These are phyloP conservation scores for Agriopis aurantiaria DNA, from an alignment of 2,888 invertebrate species.

Conservation along the genomic window DNA sequence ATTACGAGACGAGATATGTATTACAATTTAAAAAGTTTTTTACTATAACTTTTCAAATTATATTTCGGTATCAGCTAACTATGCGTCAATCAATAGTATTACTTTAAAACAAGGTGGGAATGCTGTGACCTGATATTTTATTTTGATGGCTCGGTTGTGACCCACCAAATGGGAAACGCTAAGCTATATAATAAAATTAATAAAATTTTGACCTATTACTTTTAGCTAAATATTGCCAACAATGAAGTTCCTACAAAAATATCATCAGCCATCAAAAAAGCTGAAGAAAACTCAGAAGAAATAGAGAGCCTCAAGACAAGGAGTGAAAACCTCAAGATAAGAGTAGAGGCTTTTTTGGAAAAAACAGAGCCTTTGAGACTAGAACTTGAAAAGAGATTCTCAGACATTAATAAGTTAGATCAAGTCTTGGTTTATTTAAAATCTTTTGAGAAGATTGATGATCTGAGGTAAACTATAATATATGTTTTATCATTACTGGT, in stretches of 20 bases:
- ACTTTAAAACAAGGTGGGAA: no score
- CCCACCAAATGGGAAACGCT: background rate
- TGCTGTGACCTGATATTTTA: no score
- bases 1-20: no score
- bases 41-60: no score
- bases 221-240: slow-evolving; percentile 88
- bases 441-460: slow-evolving; percentile 90
- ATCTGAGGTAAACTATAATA: slow-evolving; percentile 86
- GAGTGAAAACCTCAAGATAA: slow-evolving; percentile 73
- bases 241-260: slow-evolving; percentile 88
- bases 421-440: slow-evolving; percentile 89
- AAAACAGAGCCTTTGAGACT: slow-evolving; percentile 74
- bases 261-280: slow-evolving; percentile 87
- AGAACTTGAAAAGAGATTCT: slow-evolving; percentile 76
- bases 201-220: background rate
- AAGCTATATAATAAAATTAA: background rate
- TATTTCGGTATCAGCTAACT: no score
- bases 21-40: no score
- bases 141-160: no score
- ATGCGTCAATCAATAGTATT: no score
- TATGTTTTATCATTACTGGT: background rate
- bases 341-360: slow-evolving; percentile 71
- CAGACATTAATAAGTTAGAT: slow-evolving; percentile 83
- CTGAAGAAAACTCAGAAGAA: slow-evolving; percentile 85
- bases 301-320: slow-evolving; percentile 79